Base-by-base conservation (phyloP, 1,140 invertebrate genomes). In the Coelopa frigida region DNA sequence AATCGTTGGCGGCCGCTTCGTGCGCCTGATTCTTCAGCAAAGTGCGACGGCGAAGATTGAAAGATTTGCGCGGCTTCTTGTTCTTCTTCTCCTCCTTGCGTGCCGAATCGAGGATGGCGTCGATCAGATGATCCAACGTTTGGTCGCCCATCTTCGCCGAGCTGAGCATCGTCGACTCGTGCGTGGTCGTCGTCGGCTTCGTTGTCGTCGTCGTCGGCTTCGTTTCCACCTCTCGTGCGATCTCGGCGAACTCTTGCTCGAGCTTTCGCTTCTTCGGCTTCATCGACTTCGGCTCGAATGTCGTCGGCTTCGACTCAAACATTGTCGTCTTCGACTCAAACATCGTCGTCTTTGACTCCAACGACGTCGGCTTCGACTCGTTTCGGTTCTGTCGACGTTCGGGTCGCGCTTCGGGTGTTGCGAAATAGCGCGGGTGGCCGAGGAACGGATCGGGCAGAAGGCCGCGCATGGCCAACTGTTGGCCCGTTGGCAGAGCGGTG, bases 41-140 rank as follows among this genome's bases (percentile, higher is more conserved):
- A 1, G 63, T 67, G 21, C 63, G 58, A 1, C 63, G 50, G 3
- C 63, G 52, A 36, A 67, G 44, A 45, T 64, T 67, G 37, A 68
- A 67, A 10, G 60, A 60, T 4, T 56, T 54, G 4, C 64, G 49
- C 0, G 58, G 47, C 31, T 59, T 62, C 38, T 60, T 58, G 40
- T 45, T 52, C 44, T 48, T 53, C 14, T 44, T 49, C 21, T 59
- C 57, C 15, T 59, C 55, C 46, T 68, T 68, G 44, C 64, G 55
- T 12, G 64, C 64, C 4, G 65, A 68, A 32, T 68, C 65, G 12
- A 68, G 45, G 22, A 68, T 68, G 36, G 65, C 65, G 27, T 68
- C 65, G 36, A 68, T 68, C 5, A 68, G 53, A 32, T 57, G 56
- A 31, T 68, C 65, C 55, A 68, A 44, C 4, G 64, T 64, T 38